Evolutionary conservation across 1,140 invertebrate species (phyloP).

Genomic region (Calephelis virginiensis): DNA sequence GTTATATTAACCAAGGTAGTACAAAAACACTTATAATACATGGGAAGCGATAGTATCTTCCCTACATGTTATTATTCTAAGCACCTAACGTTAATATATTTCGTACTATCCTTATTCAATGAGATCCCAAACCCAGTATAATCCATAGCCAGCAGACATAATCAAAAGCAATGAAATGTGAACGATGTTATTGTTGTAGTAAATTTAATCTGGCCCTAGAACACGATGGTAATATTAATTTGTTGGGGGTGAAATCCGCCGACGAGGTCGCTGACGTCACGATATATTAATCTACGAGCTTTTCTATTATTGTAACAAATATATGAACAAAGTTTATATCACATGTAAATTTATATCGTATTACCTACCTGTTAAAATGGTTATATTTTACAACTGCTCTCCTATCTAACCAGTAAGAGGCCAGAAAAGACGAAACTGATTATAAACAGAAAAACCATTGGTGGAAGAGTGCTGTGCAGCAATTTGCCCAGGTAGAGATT

Average conservation of each 20-base stretch:
- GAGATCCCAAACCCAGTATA: slow-evolving; percentile 61
- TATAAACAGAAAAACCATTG: no score
- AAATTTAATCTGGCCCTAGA: slow-evolving; percentile 56
- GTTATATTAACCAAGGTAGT: no score
- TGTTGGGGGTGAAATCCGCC: slow-evolving; percentile 56
- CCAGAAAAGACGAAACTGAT: no score
- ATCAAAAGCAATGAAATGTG: slow-evolving; percentile 65
- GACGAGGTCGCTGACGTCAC: slow-evolving; percentile 46
- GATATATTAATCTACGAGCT: slow-evolving; percentile 38
- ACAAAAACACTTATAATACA: no score
- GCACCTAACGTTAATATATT: slow-evolving; percentile 28
- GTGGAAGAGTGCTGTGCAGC: no score
- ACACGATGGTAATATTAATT: slow-evolving; percentile 64
- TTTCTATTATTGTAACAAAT: neutral
- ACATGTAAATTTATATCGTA: neutral
- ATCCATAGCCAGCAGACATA: slow-evolving; percentile 36
- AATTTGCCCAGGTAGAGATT: no score
- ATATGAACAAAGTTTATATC: neutral
- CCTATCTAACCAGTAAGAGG: no score
- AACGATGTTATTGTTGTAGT: slow-evolving; percentile 72
- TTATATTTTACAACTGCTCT: no score
- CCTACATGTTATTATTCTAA: no score
- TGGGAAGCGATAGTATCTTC: no score
- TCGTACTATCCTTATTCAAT: slow-evolving; percentile 46
- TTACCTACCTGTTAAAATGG: no score